Conservation (phyloP, 2,888 invertebrate genomes). For the Polyploca ridens region DNA sequence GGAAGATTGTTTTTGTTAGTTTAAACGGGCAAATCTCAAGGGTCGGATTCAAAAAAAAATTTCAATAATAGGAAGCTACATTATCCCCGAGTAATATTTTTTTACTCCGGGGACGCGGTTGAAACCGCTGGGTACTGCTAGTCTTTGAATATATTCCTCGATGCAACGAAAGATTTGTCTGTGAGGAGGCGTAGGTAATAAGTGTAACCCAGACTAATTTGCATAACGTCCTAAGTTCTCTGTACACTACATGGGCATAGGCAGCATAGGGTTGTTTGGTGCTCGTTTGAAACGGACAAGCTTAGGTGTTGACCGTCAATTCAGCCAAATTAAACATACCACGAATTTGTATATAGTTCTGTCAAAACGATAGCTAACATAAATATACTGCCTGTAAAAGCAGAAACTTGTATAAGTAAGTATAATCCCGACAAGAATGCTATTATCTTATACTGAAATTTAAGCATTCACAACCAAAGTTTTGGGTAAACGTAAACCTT, state of each 20-base stretch:
- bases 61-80: no score
- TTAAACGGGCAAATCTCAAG: no score
- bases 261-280: neutral
- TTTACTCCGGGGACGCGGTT: no score
- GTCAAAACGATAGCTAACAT: no score
- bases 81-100: no score
- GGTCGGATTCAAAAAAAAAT: no score
- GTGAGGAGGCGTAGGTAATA: no score
- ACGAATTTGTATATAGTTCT: neutral
- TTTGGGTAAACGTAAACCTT: conserved; percentile 15
- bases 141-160: no score
- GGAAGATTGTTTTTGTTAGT: no score
- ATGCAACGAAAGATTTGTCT: no score
- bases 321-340: neutral
- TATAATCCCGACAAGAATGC: neutral
- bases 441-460: neutral
- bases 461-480: neutral
- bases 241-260: neutral
- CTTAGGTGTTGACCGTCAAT: neutral
- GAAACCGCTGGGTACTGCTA: no score
- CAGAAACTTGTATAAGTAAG: neutral
- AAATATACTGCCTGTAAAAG: neutral
- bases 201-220: neutral
- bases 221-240: neutral
- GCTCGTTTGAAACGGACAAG: neutral